These are phyloP conservation scores for Spea bombifrons DNA, from an alignment of 2,113 vertebrate genomes.

Conservation along the genomic window DNA sequence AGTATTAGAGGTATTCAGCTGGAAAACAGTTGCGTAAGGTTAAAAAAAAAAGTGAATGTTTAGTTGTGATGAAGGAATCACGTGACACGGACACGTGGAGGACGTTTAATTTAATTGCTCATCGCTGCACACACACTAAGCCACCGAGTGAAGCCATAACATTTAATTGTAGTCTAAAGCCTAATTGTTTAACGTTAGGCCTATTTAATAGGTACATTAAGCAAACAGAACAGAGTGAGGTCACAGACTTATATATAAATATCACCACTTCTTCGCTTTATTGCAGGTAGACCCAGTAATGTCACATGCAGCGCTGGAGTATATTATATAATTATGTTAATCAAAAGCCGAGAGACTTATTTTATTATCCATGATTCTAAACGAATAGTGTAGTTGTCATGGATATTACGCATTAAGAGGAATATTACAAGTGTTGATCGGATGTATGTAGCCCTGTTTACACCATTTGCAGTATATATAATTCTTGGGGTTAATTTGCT, in stretches of 20 bases:
- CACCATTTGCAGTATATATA: neutral
- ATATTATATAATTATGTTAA: neutral
- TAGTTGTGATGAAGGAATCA: neutral
- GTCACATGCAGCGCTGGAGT: neutral
- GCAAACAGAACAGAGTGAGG: constrained; percentile 25
- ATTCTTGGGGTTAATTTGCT: constrained; percentile 28
- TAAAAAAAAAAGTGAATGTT: too few species aligned
- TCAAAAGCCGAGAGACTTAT: neutral
- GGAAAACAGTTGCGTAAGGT: too few species aligned
- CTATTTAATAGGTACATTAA: constrained; percentile 41
- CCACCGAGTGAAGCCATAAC: constrained; percentile 26
- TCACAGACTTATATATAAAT: constrained; percentile 30
- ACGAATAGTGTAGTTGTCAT: constrained; percentile 15
- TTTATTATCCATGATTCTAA: constrained; percentile 10
- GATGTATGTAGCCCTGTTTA: constrained; percentile 5
- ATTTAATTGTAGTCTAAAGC: constrained; percentile 14
- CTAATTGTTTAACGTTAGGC: constrained; percentile 23
- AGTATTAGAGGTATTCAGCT: too few species aligned
- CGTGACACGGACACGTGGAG: neutral
- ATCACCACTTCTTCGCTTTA: constrained; percentile 24
- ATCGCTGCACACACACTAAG: neutral
- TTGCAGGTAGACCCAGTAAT: constrained; percentile 18
- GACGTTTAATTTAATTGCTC: neutral
- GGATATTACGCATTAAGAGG: constrained; percentile 21
- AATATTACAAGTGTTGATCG: constrained; percentile 15